Conservation (phyloP, 2,113 vertebrate genomes). For the Tragelaphus buxtoni region DNA sequence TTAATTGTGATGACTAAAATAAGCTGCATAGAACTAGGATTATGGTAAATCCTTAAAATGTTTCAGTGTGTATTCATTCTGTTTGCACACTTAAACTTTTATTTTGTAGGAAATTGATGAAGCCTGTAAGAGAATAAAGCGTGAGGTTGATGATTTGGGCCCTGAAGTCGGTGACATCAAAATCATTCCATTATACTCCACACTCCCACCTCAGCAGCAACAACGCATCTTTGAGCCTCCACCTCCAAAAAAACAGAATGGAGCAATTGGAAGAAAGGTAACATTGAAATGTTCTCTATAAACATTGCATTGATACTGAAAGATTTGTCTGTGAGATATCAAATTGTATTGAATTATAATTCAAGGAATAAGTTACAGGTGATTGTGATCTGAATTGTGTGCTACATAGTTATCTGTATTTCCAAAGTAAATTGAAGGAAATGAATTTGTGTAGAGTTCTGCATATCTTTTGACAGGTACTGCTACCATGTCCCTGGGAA, state of each 20-base stretch:
- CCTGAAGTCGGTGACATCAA: slow-evolving; percentile 97
- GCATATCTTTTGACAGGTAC: neutral
- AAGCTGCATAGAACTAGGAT: neutral
- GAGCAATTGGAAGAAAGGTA: slow-evolving; percentile 97
- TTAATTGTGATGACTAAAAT: slow-evolving; percentile 55
- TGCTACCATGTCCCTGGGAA: neutral
- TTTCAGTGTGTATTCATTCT: neutral
- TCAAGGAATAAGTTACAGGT: neutral
- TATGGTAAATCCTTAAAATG: neutral
- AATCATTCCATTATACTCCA: slow-evolving; percentile 97
- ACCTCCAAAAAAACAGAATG: slow-evolving; percentile 93
- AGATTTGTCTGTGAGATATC: neutral
- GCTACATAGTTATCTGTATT: neutral
- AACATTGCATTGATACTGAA: neutral
- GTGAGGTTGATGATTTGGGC: slow-evolving; percentile 95
- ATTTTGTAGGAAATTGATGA: slow-evolving; percentile 95
- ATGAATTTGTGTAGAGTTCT: neutral
- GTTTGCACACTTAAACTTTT: slow-evolving; percentile 49
- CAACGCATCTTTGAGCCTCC: slow-evolving; percentile 97
- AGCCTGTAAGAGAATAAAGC: slow-evolving; percentile 98
- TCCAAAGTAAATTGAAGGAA: neutral
- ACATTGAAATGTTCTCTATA: neutral
- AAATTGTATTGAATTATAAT: neutral
- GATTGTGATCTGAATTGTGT: neutral
- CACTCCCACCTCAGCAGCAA: slow-evolving; percentile 95